Evolutionary conservation across 2,797 vertebrate genomes (phyloP), one percentile per base, ranked within the genome.

Genomic region (Megaceryle alcyon): DNA sequence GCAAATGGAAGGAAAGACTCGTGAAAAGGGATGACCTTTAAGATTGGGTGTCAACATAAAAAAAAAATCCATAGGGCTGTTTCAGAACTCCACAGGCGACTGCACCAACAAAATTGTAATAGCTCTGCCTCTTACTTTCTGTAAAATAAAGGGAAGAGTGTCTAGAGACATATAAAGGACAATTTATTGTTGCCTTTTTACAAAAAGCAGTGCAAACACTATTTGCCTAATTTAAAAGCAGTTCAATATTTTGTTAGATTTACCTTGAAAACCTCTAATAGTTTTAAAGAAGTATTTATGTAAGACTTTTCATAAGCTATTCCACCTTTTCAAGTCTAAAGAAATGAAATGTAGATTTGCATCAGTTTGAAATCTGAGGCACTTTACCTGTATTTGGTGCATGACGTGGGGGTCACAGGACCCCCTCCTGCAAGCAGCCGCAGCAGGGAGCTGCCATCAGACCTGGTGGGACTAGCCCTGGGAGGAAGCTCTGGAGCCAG

Each of bases 281-380:
- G 49, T 76, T 95, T 91, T 83, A 60, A 91, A 57, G 57, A 51
- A 87, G 19, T 86, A 72, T 88, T 90, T 96, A 28, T 96, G 33
- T 33, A 81, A 88, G 73, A 76, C 53, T 77, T 91, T 87, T 90
- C 65, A 53, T 54, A 90, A 95, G 82, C 78, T 82, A 3, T 81
- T 78, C 72, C 69, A 79, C 16, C 83, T 90, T 90, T 93, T 82
- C 82, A 39, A 39, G 41, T 51, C 72, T 82, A 44, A 81, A 85
- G 60, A 72, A 79, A 48, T 49, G 3, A 86, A 83, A 57, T 10
- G 41, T 87, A 35, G 53, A 54, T 71, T 78, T 85, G 59, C 54
- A 39, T 83, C 83, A 11, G 70, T 79, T 76, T 68, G 94, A 91
- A 91, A 63, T 65, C 76, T 53, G 86, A 96, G 81, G 82, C 92